A percentile compares a stretch with the other conserved stretches of the same genome.
Evolutionary conservation across 2,888 invertebrate genomes (phyloP).

Genomic region (Drosophila setosimentum): DNA sequence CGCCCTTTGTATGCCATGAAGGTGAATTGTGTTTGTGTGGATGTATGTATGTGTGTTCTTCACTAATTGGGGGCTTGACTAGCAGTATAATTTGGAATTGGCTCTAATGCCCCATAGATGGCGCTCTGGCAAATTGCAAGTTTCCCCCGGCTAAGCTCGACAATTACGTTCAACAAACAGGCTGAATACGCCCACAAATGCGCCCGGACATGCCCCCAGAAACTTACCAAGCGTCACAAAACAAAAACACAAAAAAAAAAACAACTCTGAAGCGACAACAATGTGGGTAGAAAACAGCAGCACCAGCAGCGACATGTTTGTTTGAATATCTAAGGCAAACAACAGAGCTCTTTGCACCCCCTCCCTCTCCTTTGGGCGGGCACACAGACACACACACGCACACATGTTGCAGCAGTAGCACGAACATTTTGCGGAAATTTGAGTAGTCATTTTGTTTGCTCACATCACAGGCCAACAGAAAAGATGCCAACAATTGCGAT

Average conservation of each 20-base stretch:
- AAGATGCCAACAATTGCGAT: constrained; percentile 56
- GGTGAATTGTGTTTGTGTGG: neutral
- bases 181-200: constrained; percentile 65
- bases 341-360: constrained; percentile 26
- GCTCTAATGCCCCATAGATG: constrained; percentile 53
- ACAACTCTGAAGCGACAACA: constrained; percentile 15
- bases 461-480: constrained; percentile 83
- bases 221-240: constrained; percentile 48
- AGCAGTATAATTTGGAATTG: constrained; percentile 24
- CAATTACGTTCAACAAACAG: constrained; percentile 62
- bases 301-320: constrained; percentile 64
- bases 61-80: constrained; percentile 50
- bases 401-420: constrained; percentile 61
- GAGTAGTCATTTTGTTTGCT: constrained; percentile 85
- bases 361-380: neutral
- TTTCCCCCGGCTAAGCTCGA: constrained; percentile 61
- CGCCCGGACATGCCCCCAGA: constrained; percentile 65
- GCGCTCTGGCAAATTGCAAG: constrained; percentile 58
- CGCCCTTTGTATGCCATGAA: constrained; percentile 29
- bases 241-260: constrained; percentile 22
- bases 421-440: constrained; percentile 79
- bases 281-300: constrained; percentile 28
- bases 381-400: constrained; percentile 31
- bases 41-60: neutral
- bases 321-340: constrained; percentile 76